A percentile compares a stretch with the other conserved stretches of the same genome.
Conservation (phyloP, 2,113 vertebrate species). For the Cyanoderma ruficeps region DNA sequence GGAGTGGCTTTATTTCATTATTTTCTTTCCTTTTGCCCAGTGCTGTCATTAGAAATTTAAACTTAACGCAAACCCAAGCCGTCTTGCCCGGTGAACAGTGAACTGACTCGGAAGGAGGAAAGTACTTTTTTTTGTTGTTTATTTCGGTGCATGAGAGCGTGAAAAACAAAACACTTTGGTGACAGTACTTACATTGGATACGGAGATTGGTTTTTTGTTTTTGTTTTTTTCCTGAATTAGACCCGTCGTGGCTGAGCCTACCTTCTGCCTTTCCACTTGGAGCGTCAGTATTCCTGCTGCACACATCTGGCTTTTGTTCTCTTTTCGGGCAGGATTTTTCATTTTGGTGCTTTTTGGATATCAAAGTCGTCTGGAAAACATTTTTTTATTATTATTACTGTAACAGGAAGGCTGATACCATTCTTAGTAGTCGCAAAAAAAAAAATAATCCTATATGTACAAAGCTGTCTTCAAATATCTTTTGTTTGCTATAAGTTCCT, state of each 20-base stretch:
- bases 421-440: background rate
- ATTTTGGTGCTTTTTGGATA: slow-evolving; percentile 36
- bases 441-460: background rate
- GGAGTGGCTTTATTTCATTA: slow-evolving; percentile 64
- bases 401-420: slow-evolving; percentile 26
- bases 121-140: background rate
- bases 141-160: background rate
- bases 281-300: slow-evolving; percentile 2
- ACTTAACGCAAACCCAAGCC: slow-evolving; percentile 34
- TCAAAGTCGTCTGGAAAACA: slow-evolving; percentile 21
- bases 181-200: slow-evolving; percentile 28
- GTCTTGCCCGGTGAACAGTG: background rate
- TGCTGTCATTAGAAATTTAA: slow-evolving; percentile 72
- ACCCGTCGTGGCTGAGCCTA: slow-evolving; percentile 32
- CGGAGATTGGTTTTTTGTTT: background rate
- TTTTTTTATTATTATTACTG: background rate
- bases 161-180: background rate
- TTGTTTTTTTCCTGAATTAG: background rate
- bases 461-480: slow-evolving; percentile 31
- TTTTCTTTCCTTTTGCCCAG: slow-evolving; percentile 40
- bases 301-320: slow-evolving; percentile 58
- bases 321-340: slow-evolving; percentile 8
- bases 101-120: background rate
- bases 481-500: slow-evolving; percentile 40
- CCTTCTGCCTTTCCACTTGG: slow-evolving; percentile 6